A percentile compares a stretch with the other conserved stretches of the same genome.
phyloP scores from a whole-genome alignment of 2,888 invertebrate species.

The Fissipunctia ypsillon region DNA sequence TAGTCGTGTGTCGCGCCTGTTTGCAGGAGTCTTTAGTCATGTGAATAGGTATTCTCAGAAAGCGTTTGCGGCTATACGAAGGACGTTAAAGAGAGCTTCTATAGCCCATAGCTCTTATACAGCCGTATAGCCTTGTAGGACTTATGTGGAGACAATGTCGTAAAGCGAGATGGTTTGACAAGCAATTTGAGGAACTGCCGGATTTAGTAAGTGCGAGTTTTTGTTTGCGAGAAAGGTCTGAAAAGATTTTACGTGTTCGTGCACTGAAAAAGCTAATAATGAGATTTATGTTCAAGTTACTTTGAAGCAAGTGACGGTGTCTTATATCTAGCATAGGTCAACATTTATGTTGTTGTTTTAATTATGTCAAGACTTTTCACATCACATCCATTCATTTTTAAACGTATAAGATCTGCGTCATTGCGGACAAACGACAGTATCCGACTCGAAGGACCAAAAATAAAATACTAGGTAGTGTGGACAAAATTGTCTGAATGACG shows the following conservation, averaged over 20 bases:
- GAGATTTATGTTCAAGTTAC: neutral
- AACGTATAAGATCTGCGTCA: no score
- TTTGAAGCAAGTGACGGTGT: neutral
- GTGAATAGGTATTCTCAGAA: constrained; percentile 53
- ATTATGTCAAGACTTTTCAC: no score
- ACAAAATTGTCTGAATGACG: neutral
- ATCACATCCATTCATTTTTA: no score
- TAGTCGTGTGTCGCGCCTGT: no score
- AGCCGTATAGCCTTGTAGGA: constrained; percentile 48
- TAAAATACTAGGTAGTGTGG: neutral
- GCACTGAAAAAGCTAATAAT: constrained; percentile 5
- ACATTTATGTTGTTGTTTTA: neutral
- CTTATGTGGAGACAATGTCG: constrained; percentile 61
- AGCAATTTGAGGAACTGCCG: constrained; percentile 63
- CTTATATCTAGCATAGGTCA: neutral
- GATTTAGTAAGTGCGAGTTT: constrained; percentile 49
- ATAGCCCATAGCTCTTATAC: constrained; percentile 36
- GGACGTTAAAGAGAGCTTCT: constrained; percentile 42
- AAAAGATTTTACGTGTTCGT: constrained; percentile 30
- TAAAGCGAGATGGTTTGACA: constrained; percentile 67
- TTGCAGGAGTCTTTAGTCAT: no score
- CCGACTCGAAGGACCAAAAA: constrained; percentile 13
- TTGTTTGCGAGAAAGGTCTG: constrained; percentile 15
- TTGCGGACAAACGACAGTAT: no score
- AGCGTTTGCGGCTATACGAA: constrained; percentile 38